Base-by-base conservation (phyloP, 1,140 invertebrate genomes). In the Microplitis mediator region DNA sequence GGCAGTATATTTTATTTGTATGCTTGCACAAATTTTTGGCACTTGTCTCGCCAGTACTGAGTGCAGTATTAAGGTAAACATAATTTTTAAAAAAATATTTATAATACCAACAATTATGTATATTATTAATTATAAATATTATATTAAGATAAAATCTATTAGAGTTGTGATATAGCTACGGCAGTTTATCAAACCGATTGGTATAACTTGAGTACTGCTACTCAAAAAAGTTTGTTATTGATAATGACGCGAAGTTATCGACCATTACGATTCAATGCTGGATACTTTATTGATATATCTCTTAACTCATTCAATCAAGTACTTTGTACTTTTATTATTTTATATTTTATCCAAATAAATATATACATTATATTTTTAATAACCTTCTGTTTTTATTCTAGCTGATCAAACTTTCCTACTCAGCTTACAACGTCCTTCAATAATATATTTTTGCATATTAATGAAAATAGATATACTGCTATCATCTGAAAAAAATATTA, bases 1-100 rank as follows among this genome's bases (percentile, higher is more conserved):
- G 45, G 11, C 14, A 11, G 4, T 50, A 2, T 67, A 72, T 51
- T 16, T 72, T 8, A 45, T 58, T 13, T 67, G 64, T 51, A 72
- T 72, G 35, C 23, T 35, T 2, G 45, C 35, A 6, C 63, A 72
- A 45, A 58, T 72, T 50, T 68, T 72, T 13, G 16, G 67, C 6
- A 11, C 45, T 4, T 71, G 70, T 39, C 35, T 56, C 11, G 50
- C 50, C 14, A 62, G 70, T 13, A 56, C 39, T 11, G 45, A 64
- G 52, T 32, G 52, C 31, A 71, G n/a, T 16, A 4, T n/a, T 52
- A 9, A 72, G 52, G 63, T 72, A 34, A 65, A 13, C 8, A 23
- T 39, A 35, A 62, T 52, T 8, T n/a, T 14, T 14, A 63, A 56
- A 56, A 13, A 56, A 56, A 13, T 23, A 56, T 23, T 23, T 16